Base-by-base conservation (phyloP, 2,888 invertebrate species). In the Mylabris sibirica region DNA sequence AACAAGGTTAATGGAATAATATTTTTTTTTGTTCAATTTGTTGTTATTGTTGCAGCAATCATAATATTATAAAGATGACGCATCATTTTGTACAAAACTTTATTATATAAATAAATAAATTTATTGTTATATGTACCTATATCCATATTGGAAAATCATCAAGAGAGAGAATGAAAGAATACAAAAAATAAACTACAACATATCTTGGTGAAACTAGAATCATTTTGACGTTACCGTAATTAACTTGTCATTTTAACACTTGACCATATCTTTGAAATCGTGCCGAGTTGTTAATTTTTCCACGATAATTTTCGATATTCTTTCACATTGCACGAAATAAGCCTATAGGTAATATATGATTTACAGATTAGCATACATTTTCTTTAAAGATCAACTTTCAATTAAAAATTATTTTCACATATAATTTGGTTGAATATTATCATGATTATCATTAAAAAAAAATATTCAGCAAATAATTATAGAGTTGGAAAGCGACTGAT, bases 331-430 rank as follows among this genome's bases (percentile, higher is more conserved):
- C 38, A 30, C 38, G 38, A 38, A 38, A 30, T 8, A 30, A 30
- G 30, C 30, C 30, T 30, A 30, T 30, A 30, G 30, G 30, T 30
- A 30, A 30, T 3, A 30, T 35, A 35, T 12, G 11, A 35, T 35
- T 0, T 35, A 35, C 12, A 12, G 8, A 41, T 41, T 41, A 14
- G 41, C 41, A 41, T 41, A n/a, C n/a, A 11, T 41, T 14, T 14
- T 41, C 26, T 8, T 12, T 22, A 14, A 59, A 41, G n/a, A 41
- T 14, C n/a, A 34, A 20, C 34, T 35, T 61, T 61, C 61, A 61
- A 61, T 61, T 61, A 61, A 6, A 11, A 61, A 61, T 34, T 61
- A 14, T 61, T 34, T 4, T 20, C n/a, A 20, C n/a, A 59, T n/a
- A 41, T 14, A 41, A 35, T 35, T 30, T 30, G 2, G 30, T 30